Conservation (phyloP, 2,113 vertebrate species). For the Sprattus sprattus region DNA sequence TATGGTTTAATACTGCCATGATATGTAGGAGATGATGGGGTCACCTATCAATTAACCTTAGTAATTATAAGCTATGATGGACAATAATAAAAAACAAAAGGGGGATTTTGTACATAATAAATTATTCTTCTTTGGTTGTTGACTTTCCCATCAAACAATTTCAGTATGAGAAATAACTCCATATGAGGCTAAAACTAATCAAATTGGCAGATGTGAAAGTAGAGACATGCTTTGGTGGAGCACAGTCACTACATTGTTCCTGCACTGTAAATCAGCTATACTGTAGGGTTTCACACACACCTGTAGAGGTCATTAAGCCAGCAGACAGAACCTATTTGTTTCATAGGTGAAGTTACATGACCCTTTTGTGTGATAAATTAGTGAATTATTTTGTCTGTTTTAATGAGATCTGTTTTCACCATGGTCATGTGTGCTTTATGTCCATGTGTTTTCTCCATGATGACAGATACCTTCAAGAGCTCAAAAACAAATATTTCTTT, state of each 20-base stretch:
- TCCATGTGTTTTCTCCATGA: conserved; percentile 26
- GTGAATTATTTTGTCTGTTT: conserved; percentile 17
- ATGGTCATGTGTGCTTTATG: conserved; percentile 10
- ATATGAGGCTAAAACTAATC: background rate
- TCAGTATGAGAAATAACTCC: background rate
- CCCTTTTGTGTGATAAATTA: background rate
- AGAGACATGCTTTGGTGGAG: background rate
- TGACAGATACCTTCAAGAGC: background rate
- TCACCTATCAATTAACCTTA: background rate
- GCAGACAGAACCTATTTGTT: background rate
- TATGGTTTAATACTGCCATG: no score
- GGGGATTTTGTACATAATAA: no score
- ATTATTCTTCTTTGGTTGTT: background rate
- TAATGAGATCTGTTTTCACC: background rate
- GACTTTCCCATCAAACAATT: background rate
- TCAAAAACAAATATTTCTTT: conserved; percentile 32
- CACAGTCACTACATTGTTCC: background rate
- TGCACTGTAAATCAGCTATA: background rate
- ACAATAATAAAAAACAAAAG: no score
- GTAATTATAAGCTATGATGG: background rate
- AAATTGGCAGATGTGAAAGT: background rate
- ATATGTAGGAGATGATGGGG: background rate
- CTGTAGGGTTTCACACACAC: background rate
- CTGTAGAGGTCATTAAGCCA: background rate
- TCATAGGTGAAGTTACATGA: background rate